These are phyloP conservation scores for Carassius gibelio DNA, from an alignment of 2,113 vertebrate genomes.

Conservation along the genomic window DNA sequence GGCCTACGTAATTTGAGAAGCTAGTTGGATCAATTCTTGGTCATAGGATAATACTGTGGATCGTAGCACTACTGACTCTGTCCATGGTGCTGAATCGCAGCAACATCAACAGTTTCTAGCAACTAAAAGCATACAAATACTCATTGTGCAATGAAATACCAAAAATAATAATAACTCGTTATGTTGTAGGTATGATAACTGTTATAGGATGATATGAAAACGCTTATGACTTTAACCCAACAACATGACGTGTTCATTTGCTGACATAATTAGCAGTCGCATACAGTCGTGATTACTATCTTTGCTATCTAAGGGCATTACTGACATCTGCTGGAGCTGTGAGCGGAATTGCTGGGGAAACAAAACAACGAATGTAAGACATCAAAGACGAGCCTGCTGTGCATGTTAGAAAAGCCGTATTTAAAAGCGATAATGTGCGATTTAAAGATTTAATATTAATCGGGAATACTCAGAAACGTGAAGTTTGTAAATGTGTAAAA, in stretches of 20 bases:
- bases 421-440: not conserved
- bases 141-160: not conserved
- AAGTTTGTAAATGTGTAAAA: not conserved
- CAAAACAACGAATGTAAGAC: not conserved
- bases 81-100: constrained; percentile 70
- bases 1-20: too few relatives aligned
- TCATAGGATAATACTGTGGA: too few relatives aligned
- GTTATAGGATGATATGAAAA: not conserved
- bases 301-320: constrained; percentile 54
- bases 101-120: not conserved
- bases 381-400: not conserved
- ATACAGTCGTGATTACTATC: not conserved
- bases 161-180: not conserved
- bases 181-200: not conserved
- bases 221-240: not conserved
- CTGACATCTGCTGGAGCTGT: constrained; percentile 67
- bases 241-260: not conserved
- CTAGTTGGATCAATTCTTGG: not conserved
- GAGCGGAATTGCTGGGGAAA: not conserved
- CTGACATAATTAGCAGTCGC: constrained; percentile 9
- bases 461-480: not conserved
- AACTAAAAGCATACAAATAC: not conserved
- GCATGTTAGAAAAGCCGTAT: not conserved
- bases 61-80: constrained; percentile 53
- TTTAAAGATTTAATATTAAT: not conserved